These are phyloP conservation scores for Drosophila helvetica DNA, from an alignment of 2,888 invertebrate genomes.

Conservation along the genomic window DNA sequence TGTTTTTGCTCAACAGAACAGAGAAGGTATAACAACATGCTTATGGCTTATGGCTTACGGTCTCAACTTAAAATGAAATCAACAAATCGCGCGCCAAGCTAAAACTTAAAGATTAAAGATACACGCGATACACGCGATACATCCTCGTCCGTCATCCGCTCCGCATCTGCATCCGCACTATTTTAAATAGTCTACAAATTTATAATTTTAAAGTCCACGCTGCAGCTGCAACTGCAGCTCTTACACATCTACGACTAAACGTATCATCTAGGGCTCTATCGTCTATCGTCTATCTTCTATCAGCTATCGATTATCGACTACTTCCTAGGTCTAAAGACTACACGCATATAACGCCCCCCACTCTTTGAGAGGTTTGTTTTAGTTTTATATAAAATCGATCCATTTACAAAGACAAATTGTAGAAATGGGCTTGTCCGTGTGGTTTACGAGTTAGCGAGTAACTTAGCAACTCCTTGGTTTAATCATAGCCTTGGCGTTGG, in stretches of 20 bases:
- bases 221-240: conserved; percentile 48
- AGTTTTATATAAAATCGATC: conserved; percentile 82
- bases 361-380: conserved; percentile 19
- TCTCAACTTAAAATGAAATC: conserved; percentile 74
- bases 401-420: conserved; percentile 83
- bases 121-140: background rate
- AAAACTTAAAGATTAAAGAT: conserved; percentile 45
- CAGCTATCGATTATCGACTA: background rate
- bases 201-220: conserved; percentile 78
- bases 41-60: conserved; percentile 50
- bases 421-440: conserved; percentile 69
- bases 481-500: conserved; percentile 41
- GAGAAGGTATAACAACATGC: conserved; percentile 61
- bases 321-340: background rate
- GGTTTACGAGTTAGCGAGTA: conserved; percentile 31
- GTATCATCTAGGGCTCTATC: conserved; percentile 22
- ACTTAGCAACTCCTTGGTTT: conserved; percentile 33
- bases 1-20: conserved; percentile 59
- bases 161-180: conserved; percentile 46
- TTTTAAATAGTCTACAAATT: conserved; percentile 75
- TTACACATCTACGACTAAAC: conserved; percentile 56
- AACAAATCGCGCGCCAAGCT: conserved; percentile 70
- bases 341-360: background rate
- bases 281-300: conserved; percentile 35
- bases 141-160: conserved; percentile 1